Percentiles rank a stretch among this genome's conserved stretches.
Evolutionary conservation across 2,797 vertebrate species (phyloP).

Genomic region (Pseudochirops cupreus): DNA sequence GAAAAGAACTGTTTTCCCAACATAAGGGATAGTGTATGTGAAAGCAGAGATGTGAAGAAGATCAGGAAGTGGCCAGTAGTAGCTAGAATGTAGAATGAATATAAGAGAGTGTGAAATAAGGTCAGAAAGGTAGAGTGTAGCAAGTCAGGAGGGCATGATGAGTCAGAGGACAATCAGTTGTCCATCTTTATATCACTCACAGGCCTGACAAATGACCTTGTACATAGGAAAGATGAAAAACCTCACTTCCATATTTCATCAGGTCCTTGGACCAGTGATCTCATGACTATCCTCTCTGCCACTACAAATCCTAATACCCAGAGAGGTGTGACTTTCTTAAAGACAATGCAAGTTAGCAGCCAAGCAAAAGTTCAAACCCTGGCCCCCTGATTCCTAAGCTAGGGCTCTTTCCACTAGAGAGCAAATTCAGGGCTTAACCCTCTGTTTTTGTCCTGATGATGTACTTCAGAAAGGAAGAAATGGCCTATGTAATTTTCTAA

Average conservation of each 20-base stretch:
- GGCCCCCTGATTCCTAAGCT: background rate
- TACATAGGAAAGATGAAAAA: background rate
- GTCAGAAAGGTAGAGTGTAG: background rate
- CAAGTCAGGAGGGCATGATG: background rate
- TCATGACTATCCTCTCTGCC: background rate
- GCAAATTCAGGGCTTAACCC: background rate
- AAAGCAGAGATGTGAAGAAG: too few relatives aligned
- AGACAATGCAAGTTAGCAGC: background rate
- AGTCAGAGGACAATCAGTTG: background rate
- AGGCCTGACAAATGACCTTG: background rate
- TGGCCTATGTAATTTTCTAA: background rate
- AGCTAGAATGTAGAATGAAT: background rate
- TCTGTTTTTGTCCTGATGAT: background rate
- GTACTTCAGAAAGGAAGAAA: background rate
- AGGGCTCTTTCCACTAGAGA: too few relatives aligned
- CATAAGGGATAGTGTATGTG: background rate
- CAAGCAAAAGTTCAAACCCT: background rate
- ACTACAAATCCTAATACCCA: background rate
- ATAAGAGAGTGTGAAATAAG: background rate
- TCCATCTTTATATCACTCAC: background rate
- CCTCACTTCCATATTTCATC: background rate
- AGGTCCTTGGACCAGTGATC: background rate
- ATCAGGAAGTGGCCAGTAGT: background rate
- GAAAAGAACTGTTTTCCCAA: background rate
- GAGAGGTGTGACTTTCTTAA: background rate